These are phyloP conservation scores for Plagodis dolabraria DNA, from an alignment of 2,888 invertebrate genomes.

Conservation along the genomic window DNA sequence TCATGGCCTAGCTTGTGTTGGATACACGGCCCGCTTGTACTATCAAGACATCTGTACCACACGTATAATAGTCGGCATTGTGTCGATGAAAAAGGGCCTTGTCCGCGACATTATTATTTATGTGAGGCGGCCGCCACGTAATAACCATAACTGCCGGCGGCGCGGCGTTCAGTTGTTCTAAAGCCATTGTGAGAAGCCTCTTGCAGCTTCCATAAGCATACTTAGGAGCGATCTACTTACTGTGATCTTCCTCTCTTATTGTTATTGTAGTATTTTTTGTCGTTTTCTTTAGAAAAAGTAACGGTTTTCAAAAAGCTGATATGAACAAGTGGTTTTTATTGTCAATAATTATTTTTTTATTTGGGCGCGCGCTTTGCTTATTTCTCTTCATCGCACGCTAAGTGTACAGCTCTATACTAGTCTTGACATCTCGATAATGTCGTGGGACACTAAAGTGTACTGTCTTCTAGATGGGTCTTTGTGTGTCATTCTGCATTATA, in stretches of 20 bases:
- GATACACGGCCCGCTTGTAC: background rate
- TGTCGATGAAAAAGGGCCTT: conserved; percentile 25
- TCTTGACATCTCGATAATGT: too few relatives aligned
- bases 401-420: too few relatives aligned
- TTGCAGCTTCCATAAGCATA: conserved; percentile 3
- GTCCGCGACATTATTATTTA: conserved; percentile 21
- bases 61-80: conserved; percentile 28
- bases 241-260: background rate
- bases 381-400: too few relatives aligned
- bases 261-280: background rate
- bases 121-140: conserved; percentile 11
- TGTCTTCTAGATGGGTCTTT: too few relatives aligned
- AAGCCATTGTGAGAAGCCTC: conserved; percentile 11
- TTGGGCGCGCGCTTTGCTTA: too few relatives aligned
- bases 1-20: background rate
- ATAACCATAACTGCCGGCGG: conserved; percentile 16
- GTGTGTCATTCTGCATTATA: too few relatives aligned
- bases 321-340: too few relatives aligned
- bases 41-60: conserved; percentile 1
- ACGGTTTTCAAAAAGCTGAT: background rate
- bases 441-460: too few relatives aligned
- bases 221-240: background rate
- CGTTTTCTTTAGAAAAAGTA: background rate
- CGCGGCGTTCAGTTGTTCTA: conserved; percentile 9
- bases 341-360: too few relatives aligned